Evolutionary conservation across 2,797 vertebrate species (phyloP).

Genomic region (Potorous gilbertii): DNA sequence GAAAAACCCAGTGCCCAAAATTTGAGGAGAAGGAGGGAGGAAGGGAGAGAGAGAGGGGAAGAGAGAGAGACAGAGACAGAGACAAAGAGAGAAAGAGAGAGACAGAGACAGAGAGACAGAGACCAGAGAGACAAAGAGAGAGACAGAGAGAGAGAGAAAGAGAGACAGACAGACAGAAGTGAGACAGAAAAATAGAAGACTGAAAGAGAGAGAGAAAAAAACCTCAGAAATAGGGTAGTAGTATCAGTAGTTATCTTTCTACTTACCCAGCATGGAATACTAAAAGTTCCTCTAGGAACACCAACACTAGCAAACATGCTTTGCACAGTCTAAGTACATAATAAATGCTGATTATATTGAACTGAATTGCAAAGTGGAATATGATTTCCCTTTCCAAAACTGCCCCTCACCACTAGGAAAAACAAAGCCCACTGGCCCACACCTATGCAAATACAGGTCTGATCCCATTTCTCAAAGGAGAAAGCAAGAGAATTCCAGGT

Average conservation of each 20-base stretch:
- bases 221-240: neutral
- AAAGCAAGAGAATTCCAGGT: neutral
- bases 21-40: neutral
- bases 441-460: neutral
- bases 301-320: neutral
- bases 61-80: rapidly evolving
- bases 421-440: neutral
- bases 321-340: neutral
- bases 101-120: neutral
- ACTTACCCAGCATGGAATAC: neutral
- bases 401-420: neutral
- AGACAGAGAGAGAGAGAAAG: neutral
- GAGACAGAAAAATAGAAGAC: neutral
- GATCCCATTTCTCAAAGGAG: neutral
- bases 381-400: too few relatives aligned
- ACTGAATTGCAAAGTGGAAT: neutral
- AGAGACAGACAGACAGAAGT: neutral
- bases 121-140: neutral
- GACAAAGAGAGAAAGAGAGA: rapidly evolving
- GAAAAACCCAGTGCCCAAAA: neutral
- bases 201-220: neutral
- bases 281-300: neutral
- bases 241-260: neutral
- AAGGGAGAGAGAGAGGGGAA: too few relatives aligned
- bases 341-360: neutral